Base-by-base conservation (phyloP, 2,797 vertebrate species). In the Botia kubotai region DNA sequence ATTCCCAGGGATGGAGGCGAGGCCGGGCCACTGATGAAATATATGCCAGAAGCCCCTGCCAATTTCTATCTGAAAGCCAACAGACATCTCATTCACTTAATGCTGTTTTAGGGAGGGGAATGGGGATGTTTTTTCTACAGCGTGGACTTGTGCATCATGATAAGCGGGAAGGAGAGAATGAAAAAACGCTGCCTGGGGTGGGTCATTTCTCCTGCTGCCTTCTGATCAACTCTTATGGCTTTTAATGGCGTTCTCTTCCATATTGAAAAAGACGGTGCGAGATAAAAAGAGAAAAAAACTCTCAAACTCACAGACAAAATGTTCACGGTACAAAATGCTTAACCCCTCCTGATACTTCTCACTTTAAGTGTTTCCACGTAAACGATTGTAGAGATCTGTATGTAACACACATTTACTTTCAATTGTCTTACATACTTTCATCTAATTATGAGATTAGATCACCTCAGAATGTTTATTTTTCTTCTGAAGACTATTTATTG, bases 41-140 rank as follows among this genome's bases (percentile, higher is more conserved):
- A 87, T 92, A 86, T 77, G 90, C 89, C 90, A 89, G 89, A 85
- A 86, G 89, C 88, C 87, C 23, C 87, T 90, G 79, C 90, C 90
- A 92, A 90, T 93, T 91, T 92, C 88, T 91, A 91, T 91, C 91
- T 93, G 88, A 88, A 89, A 92, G 91, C 89, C 90, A 90, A 89
- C 91, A 92, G 90, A 91, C 89, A 87, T 83, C 84, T 85, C 85
- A 84, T 87, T 87, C 87, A 89, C 88, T 85, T 82, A 86, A 84
- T 81, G 83, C 81, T 78, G 85, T 79, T 82, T 68, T 74, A 79
- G 83, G 53, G 73, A 71, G 75, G 7, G 87, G 65, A 86, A 75
- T 53, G 50, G 82, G 69, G 81, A 77, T 83, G 67, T 29, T 77
- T 53, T 39, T 48, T 68, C 73, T 79, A 29, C 43, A 16, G 16